phyloP scores from a whole-genome alignment of 2,113 vertebrate genomes.

The Actinemys pallida region DNA sequence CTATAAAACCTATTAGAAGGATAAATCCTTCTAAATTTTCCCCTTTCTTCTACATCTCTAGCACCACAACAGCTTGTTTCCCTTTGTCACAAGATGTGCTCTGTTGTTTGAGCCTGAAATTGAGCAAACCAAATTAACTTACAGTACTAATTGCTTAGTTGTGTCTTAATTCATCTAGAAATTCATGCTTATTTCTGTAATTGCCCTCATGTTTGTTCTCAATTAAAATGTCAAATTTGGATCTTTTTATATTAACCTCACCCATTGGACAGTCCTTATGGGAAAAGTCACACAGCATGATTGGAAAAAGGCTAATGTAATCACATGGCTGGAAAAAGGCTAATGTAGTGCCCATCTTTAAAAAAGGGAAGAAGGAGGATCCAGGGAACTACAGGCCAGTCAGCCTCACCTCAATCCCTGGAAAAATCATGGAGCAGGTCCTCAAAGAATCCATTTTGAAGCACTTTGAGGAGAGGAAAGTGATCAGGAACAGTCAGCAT shows the following conservation, averaged over 20 bases:
- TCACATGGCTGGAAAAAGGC: no score
- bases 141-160: conserved; percentile 14
- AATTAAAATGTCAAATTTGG: background rate
- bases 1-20: conserved; percentile 27
- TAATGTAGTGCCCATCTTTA: no score
- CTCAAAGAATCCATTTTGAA: no score
- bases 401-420: no score
- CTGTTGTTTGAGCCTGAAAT: background rate
- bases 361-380: no score
- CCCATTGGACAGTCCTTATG: background rate
- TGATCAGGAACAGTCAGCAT: no score
- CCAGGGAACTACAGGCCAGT: no score
- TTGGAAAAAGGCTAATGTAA: no score
- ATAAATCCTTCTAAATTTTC: background rate
- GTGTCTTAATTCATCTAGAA: conserved; percentile 40
- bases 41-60: background rate
- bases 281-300: background rate
- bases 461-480: no score
- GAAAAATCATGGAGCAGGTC: no score
- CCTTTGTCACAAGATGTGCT: background rate
- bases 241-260: background rate
- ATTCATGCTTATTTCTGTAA: background rate
- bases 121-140: conserved; percentile 15
- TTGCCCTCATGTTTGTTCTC: background rate
- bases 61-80: background rate